Base-by-base conservation (phyloP, 92 coral and sea anemone genomes). In the Phenganax subtilis region DNA sequence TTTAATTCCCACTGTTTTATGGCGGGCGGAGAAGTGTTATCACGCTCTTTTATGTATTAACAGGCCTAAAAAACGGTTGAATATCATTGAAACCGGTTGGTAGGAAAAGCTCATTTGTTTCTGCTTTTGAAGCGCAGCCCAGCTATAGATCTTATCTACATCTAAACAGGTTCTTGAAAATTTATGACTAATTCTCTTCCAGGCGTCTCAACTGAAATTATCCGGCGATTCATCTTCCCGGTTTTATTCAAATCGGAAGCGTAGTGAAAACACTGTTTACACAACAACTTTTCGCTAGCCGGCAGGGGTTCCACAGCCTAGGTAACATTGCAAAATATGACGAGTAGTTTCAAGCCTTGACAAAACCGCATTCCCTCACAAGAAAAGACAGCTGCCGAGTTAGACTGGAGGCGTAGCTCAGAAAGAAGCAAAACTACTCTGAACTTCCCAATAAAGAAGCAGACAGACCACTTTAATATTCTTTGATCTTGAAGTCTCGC, bases 191-290 rank as follows among this genome's bases (percentile, higher is more conserved):
- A 76, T 76, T 76, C 81, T 65, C 59, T 59, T 29, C 15, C 70
- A 61, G 80, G 66, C 69, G 14, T 30, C 81, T 60, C 66, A 60
- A 76, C 57, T 76, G 54, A 76, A 76, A 76, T 76, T 57, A 76
- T 30, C 81, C 54, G 69, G 81, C 81, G 55, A 58, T 57, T 31
- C 81, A 58, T 20, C 64, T 76, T 37, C 71, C 70, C 3, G 27
- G 64, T 76, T 76, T 76, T 20, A 57, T 75, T 76, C 81, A 57
- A 76, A 76, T 76, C 81, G 81, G 81, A 76, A 76, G 81, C 81
- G 27, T 30, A 59, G 55, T 57, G 69, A 76, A 76, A 75, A 15
- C 55, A 30, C 55, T 76, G 81, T 76, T 76, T 76, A 76, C 81
- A 76, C 54, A 76, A 76, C 81, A 76, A 55, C 81, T 55, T 69